Base-by-base conservation (phyloP, 2,113 vertebrate species). In the Zosterops pallidus region DNA sequence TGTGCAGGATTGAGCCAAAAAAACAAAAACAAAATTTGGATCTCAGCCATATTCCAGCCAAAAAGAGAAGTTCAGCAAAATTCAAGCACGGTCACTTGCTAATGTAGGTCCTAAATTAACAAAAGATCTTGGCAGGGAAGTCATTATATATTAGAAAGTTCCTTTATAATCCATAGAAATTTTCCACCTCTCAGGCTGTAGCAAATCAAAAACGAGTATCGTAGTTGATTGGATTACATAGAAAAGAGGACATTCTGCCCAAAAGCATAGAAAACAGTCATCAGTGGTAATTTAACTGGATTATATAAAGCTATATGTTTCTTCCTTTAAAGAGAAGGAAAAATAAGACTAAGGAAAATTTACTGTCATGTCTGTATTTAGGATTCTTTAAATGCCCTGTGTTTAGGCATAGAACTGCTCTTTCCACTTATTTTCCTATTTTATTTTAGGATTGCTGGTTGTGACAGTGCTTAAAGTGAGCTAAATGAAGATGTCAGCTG, bases 381-480 rank as follows among this genome's bases (percentile, higher is more conserved):
- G 9, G 41, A 82, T 47, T 86, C 46, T 49, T 59, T 67, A 70
- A 64, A 83, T 37, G 33, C 9, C 31, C 33, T 22, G 20, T 71
- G 14, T 78, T 94, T 71, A 78, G 64, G 39, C 29, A 59, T 4
- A 92, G 29, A 75, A 62, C 42, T 77, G 63, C 41, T 56, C 52
- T 86, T 77, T 90, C 50, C 23, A 37, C 29, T 59, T 83, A 47
- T 47, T 93, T 88, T 41, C 25, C 22, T 29, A 12, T 60, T 90
- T 92, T 74, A 63, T 88, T 94, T 95, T 76, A 52, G 60, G 64
- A 53, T 86, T 81, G 35, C 26, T 94, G 42, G 21, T 83, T 85
- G 59, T 83, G 86, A 69, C 67, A 85, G n/a, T 52, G 25, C 71
- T 88, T 92, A 79, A 76, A 83, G 72, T 18, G 26, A 84, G 71